Evolutionary conservation across 2,797 vertebrate genomes (phyloP).

Genomic region (Meriones psammophilus): DNA sequence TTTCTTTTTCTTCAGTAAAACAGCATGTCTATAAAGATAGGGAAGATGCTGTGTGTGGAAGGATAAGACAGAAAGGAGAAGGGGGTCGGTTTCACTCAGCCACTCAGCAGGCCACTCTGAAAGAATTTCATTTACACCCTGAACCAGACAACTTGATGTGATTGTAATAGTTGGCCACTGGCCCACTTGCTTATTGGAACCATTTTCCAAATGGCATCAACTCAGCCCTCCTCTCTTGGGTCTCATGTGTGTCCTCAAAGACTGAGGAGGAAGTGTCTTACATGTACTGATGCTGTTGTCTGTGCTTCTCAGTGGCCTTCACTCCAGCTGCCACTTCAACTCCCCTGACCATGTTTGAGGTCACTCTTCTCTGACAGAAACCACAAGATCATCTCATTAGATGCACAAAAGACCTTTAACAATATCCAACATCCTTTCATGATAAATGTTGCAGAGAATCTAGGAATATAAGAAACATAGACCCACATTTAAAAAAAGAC

Average conservation of each 20-base stretch:
- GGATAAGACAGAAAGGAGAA: neutral
- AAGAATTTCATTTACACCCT: neutral
- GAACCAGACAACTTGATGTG: neutral
- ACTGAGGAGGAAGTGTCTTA: neutral
- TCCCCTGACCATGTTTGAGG: neutral
- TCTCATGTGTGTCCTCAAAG: neutral
- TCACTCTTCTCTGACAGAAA: neutral
- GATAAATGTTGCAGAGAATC: neutral
- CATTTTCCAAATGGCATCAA: neutral
- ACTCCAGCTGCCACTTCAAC: neutral
- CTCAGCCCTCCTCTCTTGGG: neutral
- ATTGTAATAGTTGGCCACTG: neutral
- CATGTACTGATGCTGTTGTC: neutral
- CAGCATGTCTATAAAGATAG: neutral
- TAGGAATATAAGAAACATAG: neutral
- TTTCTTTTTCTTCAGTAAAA: slow-evolving; percentile 16
- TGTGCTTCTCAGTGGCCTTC: neutral
- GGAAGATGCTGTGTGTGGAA: neutral
- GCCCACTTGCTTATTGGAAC: neutral
- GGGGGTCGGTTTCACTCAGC: neutral
- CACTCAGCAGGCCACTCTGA: neutral
- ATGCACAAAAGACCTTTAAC: neutral
- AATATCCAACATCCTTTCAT: neutral
- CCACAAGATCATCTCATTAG: neutral
- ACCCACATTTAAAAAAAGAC: neutral